Percentiles rank a stretch among this genome's conserved stretches.
phyloP scores from a whole-genome alignment of 2,797 vertebrate species.

The Stomatorhinus walkeri region DNA sequence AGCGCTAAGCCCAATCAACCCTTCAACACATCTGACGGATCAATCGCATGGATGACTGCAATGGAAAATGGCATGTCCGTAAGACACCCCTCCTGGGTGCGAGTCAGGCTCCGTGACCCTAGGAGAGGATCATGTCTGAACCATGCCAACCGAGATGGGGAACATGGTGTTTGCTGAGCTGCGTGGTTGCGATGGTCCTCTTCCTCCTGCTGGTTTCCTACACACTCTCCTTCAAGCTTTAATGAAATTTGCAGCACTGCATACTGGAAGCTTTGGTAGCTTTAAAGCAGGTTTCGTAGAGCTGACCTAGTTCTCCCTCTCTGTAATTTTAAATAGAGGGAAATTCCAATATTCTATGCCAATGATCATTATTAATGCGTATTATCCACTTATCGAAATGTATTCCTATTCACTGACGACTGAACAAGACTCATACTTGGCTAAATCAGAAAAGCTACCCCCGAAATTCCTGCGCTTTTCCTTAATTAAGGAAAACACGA shows the following conservation, averaged over 20 bases:
- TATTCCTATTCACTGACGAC: not conserved
- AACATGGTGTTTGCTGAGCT: not conserved
- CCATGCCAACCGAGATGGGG: not conserved
- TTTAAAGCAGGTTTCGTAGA: not conserved
- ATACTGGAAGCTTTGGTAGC: not conserved
- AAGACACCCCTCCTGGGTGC: not conserved
- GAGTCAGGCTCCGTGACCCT: not conserved
- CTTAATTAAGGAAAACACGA: not conserved
- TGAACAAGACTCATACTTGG: not conserved
- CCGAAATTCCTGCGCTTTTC: not conserved
- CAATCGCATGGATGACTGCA: conserved; percentile 15
- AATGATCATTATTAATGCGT: not conserved
- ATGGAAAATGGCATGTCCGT: conserved; percentile 15
- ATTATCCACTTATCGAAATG: not conserved
- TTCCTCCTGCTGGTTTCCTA: not conserved
- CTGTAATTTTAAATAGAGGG: not conserved
- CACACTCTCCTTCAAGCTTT: not conserved
- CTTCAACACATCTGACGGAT: conserved; percentile 29
- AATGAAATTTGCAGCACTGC: not conserved
- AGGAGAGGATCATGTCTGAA: not conserved
- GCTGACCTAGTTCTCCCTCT: not conserved
- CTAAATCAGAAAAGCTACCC: not conserved
- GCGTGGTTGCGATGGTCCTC: not conserved
- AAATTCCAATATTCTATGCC: not conserved
- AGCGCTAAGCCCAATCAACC: conserved; percentile 25